Percentiles rank a stretch among this genome's conserved stretches.
phyloP scores from a whole-genome alignment of 2,888 invertebrate species.

The Drosophila imparisetae region DNA sequence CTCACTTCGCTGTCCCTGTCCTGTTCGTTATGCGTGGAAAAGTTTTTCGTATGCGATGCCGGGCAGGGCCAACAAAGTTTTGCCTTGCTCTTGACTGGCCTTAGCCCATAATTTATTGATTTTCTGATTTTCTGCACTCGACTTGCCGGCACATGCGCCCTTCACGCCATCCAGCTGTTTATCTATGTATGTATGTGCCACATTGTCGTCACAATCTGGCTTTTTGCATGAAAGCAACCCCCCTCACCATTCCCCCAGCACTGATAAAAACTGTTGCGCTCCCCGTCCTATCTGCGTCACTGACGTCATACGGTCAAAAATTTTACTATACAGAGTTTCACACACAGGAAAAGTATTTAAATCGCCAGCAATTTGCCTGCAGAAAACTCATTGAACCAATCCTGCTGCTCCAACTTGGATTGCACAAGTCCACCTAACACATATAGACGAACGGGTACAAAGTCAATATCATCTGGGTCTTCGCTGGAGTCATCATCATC shows the following conservation, averaged over 20 bases:
- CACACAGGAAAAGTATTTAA: not conserved
- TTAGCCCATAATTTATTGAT: conserved; percentile 82
- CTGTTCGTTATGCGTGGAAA: too few relatives aligned
- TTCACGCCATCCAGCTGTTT: conserved; percentile 46
- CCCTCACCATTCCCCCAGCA: not conserved
- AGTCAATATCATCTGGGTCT: not conserved
- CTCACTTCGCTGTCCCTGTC: not conserved
- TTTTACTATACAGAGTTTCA: not conserved
- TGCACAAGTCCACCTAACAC: conserved; percentile 37
- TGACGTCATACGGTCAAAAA: conserved; percentile 45
- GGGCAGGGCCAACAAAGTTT: conserved; percentile 52
- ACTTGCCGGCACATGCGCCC: conserved; percentile 70
- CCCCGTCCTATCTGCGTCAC: conserved; percentile 24
- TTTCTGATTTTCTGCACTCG: conserved; percentile 63
- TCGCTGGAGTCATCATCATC: not conserved
- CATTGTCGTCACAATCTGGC: conserved; percentile 52
- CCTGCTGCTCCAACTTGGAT: conserved; percentile 18
- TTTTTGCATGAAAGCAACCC: not conserved
- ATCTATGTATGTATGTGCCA: conserved; percentile 24
- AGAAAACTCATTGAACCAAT: conserved; percentile 51
- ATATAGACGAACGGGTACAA: conserved; percentile 35
- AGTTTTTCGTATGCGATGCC: conserved; percentile 26
- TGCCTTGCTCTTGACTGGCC: conserved; percentile 83
- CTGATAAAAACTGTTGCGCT: conserved; percentile 47
- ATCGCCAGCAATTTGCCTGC: not conserved